Evolutionary conservation across 2,113 vertebrate genomes (phyloP), one percentile per base, ranked within the genome.

Genomic region (Hemibagrus wyckioides): DNA sequence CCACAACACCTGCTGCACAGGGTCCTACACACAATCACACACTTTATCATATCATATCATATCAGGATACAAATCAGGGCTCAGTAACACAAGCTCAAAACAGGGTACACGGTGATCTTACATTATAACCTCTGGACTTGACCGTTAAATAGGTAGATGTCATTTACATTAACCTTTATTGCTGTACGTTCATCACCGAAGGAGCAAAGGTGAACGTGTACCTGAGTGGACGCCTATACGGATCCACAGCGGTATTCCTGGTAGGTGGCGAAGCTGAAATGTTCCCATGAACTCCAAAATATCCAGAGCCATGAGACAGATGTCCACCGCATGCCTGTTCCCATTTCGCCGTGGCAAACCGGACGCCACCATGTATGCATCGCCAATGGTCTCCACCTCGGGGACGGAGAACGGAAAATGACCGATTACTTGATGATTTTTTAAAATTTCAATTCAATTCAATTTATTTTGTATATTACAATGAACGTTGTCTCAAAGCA

Each of bases 161-260:
- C 23, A 25, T 59, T 59, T 23, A 59, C 57, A 8, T 59, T 7
- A 59, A 59, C 6, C 6, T 59, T 25, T 59, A 4, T 3, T 15
- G 14, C 21, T 17, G 0, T 0, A 4, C 28, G 25, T 63, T 67
- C 30, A 61, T 25, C 84, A 77, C 39, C 2, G 71, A n/a, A 76
- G 3, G 15, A 9, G 65, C 56, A 50, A n/a, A 50, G 30, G 15
- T 21, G 59, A 25, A n/a, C 63, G 15, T 63, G 80, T 95, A 99
- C 98, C 98, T 92, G 98, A 99, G 91, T 99, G 98, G 67, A 99
- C 95, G 48, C 98, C 98, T 56, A 99, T 99, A n/a, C 98, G 97
- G 87, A 99, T 99, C 97, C 98, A 99, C 83, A 99, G 94, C 23
- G 98, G 98, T 87, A 99, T 96, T 56, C 96, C 97, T 0, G 98